phyloP scores from a whole-genome alignment of 2,797 vertebrate genomes.

The Pseudochirops cupreus region DNA sequence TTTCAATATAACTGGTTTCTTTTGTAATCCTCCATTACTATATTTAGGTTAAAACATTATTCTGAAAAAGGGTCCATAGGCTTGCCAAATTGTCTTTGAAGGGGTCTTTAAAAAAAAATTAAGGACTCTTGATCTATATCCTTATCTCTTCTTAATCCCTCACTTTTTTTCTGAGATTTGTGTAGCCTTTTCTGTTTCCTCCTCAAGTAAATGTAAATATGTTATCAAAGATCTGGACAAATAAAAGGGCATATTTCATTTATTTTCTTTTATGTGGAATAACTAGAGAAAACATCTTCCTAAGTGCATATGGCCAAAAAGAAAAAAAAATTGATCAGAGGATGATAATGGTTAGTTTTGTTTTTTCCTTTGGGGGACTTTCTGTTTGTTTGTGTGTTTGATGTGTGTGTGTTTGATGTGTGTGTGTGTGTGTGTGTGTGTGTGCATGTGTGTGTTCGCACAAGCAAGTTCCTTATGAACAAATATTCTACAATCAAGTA shows the following conservation, averaged over 20 bases:
- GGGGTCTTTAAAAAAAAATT: not conserved
- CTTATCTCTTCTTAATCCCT: not conserved
- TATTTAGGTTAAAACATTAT: not conserved
- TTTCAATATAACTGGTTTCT: not conserved
- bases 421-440: not conserved
- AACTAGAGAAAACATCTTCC: not conserved
- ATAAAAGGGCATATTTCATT: not conserved
- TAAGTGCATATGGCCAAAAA: not conserved
- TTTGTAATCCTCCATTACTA: not conserved
- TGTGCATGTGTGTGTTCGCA: not conserved
- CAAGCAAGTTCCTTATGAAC: conserved; percentile 25
- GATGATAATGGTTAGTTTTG: conserved; percentile 66
- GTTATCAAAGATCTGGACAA: not conserved
- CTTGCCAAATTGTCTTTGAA: not conserved
- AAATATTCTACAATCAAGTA: conserved; percentile 40
- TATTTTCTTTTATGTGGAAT: not conserved
- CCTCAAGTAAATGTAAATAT: conserved; percentile 6
- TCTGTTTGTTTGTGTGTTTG: not conserved
- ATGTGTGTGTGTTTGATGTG: not conserved
- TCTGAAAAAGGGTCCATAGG: not conserved
- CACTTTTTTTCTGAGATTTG: not conserved
- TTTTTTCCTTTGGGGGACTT: not conserved
- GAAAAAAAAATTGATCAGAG: conserved; percentile 11
- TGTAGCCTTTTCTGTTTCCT: conserved; percentile 11
- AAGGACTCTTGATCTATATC: not conserved